Evolutionary conservation across 2,888 invertebrate genomes (phyloP), one percentile per base, ranked within the genome.

Genomic region (Ethmia dodecea): DNA sequence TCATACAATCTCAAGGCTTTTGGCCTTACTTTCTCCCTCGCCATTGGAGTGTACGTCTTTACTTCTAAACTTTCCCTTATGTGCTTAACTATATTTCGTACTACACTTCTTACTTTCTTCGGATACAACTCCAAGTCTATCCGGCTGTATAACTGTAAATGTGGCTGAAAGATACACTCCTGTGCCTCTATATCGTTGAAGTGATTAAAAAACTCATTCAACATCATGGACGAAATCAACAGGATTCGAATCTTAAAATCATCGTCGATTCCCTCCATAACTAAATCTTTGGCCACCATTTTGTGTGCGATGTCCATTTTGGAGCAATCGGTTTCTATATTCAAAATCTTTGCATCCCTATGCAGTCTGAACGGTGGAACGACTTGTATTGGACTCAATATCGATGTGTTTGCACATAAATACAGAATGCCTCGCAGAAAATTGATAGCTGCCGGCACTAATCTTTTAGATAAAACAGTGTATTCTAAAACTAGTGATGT

Each of bases 1-100:
- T 97, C 97, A 58, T 95, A 93, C 31, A 96, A 69, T 53, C 93
- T 91, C 46, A 97, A 76, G 0, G 93, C 91, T 70, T 94, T 95
- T 0, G 95, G 95, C 60, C 89, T 92, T 45, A 91, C 91, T 49
- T 90, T 91, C 28, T 90, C 90, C 39, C 88, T 64, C 8, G 88
- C 62, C 37, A 93, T 52, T 26, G 88, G 89, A 9, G 88, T 81
- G 40, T 91, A 77, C 15, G 88, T 88, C 43, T 89, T 89, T 3
- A 88, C 74, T 29, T 78, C 84, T 35, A 90, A 75, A 9, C 55
- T 60, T 29, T 86, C 70, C 42, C 84, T 76, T 57, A 92, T 83
- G 30, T 83, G 76, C 30, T 81, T 67, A 2, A 72, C 36, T 5
- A 88, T 58, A 16, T 68, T 68, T 11, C 72, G 65, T n/a, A 89